Base-by-base conservation (phyloP, 2,888 invertebrate genomes). In the Xestobium rufovillosum region DNA sequence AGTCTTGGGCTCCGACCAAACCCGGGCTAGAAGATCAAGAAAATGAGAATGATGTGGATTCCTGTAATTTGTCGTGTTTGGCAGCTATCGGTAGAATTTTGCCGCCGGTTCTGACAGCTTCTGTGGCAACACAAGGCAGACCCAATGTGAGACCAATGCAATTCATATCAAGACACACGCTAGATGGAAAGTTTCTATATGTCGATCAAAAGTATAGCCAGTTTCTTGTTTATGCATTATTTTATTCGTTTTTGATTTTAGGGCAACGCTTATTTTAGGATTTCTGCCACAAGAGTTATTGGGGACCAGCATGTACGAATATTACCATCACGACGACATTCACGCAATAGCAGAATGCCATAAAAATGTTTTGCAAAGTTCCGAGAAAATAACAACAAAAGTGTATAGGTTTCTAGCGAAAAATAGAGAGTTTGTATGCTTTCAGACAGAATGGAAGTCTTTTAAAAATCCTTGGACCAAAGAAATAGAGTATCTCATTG, bases 391-490 rank as follows among this genome's bases (percentile, higher is more conserved):
- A 13, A 75, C 70, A 33, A 86, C 88, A 1, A 76, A 78, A 57
- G 69, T 82, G 1, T 90, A 88, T 64, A 71, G 81, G 47, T 88
- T 91, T 68, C 74, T 86, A 39, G 77, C 78, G 27, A 89, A 89
- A 64, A 82, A 83, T 53, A 84, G 84, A 34, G 70, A 75, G 2
- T 83, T 77, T 52, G 73, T 81, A 3, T 73, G 76, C 34, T 64
- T 94, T 10, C 82, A 83, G 56, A 90, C 89, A 42, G 83, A 83
- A 56, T 89, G 89, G 80, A 88, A 83, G 51, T 80, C 86, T 0
- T 92, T 95, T 62, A 78, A 78, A 53, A 94, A 94, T 67, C 95
- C 95, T 0, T 94, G 92, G 92, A 94, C 92, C 1, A 90, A 90
- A 66, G 94, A 94, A 57, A 80, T 90, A 43, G 94, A 95, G 57